phyloP scores from a whole-genome alignment of 2,113 vertebrate genomes.

The Paralichthys olivaceus region DNA sequence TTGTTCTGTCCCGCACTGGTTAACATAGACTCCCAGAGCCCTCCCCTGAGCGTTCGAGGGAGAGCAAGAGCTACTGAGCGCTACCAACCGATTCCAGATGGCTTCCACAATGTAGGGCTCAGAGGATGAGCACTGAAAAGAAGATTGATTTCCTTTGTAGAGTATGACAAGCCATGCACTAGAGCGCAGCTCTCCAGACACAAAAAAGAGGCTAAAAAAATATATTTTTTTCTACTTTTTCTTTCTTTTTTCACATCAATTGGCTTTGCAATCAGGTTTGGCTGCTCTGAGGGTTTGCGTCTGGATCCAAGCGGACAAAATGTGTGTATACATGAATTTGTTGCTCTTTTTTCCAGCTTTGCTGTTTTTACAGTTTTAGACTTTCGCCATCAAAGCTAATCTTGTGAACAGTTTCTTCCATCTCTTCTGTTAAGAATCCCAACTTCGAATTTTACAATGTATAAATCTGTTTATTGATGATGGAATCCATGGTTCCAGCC shows the following conservation, averaged over 20 bases:
- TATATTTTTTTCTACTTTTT: slow-evolving; percentile 37
- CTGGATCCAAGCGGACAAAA: slow-evolving; percentile 37
- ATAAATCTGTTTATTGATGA: neutral
- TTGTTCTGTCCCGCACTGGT: slow-evolving; percentile 65
- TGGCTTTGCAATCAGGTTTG: slow-evolving; percentile 45
- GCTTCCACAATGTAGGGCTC: slow-evolving; percentile 72
- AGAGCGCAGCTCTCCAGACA: slow-evolving; percentile 70
- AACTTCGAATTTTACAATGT: neutral
- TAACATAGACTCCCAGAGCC: slow-evolving; percentile 66
- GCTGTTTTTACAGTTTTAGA: neutral
- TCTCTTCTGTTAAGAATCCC: too few species aligned
- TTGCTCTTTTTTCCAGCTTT: neutral
- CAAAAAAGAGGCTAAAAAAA: slow-evolving; percentile 69
- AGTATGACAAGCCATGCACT: slow-evolving; percentile 77
- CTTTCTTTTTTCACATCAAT: slow-evolving; percentile 47
- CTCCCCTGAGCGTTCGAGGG: slow-evolving; percentile 56
- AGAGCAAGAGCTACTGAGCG: slow-evolving; percentile 60
- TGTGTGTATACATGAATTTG: slow-evolving; percentile 45
- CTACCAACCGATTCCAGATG: slow-evolving; percentile 80
- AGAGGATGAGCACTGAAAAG: slow-evolving; percentile 78
- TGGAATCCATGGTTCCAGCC: neutral
- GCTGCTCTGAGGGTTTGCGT: slow-evolving; percentile 33
- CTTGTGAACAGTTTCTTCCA: slow-evolving; percentile 4
- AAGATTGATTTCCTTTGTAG: slow-evolving; percentile 84
- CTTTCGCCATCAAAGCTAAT: slow-evolving; percentile 38